phyloP scores from a whole-genome alignment of 2,888 invertebrate species.

The Athalia circularis region DNA sequence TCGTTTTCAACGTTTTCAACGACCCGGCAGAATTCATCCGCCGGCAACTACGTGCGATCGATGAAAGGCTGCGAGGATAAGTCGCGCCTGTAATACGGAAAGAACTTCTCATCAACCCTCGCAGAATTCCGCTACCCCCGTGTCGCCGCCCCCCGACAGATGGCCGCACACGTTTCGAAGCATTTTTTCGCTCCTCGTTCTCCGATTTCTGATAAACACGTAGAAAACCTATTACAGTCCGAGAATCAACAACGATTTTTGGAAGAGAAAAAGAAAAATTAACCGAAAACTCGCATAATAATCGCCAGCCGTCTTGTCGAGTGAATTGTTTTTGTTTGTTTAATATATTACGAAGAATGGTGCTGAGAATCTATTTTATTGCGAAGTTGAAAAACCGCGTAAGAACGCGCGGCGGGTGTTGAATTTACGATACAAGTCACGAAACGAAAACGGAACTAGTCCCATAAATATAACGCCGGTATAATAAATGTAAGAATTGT shows the following conservation, averaged over 20 bases:
- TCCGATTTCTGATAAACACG: too few species aligned
- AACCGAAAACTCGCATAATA: not conserved
- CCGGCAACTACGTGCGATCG: constrained; percentile 36
- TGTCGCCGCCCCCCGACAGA: not conserved
- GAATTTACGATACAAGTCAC: constrained; percentile 37
- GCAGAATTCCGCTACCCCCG: too few species aligned
- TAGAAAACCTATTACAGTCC: too few species aligned
- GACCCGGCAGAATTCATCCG: constrained; percentile 4
- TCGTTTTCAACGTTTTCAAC: constrained; percentile 16
- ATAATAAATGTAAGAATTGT: constrained; percentile 29
- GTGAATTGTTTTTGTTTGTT: constrained; percentile 2
- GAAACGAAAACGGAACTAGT: constrained; percentile 30
- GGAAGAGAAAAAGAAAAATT: too few species aligned
- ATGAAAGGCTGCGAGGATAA: constrained; percentile 30
- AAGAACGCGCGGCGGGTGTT: too few species aligned
- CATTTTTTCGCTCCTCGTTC: not conserved
- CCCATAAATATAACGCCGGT: constrained; percentile 28
- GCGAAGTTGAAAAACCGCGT: too few species aligned
- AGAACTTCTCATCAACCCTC: too few species aligned
- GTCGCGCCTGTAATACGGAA: too few species aligned
- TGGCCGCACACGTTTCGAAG: constrained; percentile 10
- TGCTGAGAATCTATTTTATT: too few species aligned
- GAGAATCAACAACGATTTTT: too few species aligned
- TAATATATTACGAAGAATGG: not conserved
- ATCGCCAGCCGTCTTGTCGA: not conserved